Conservation (phyloP, 2,888 invertebrate species). For the Macrophya alboannulata region DNA sequence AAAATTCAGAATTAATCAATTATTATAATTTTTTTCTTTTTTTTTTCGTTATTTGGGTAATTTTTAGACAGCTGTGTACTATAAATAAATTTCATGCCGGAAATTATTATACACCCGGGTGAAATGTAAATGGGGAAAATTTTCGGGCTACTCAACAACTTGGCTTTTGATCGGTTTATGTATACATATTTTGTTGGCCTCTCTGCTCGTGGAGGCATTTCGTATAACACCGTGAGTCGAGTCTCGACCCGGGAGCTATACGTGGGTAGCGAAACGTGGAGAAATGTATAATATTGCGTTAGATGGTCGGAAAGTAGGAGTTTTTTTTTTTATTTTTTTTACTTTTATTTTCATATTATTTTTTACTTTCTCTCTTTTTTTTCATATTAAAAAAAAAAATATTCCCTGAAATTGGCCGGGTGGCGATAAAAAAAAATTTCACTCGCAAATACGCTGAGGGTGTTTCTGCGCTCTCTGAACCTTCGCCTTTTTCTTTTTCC, state of each 20-base stretch:
- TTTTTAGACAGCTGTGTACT: neutral
- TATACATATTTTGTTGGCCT: slow-evolving; percentile 10
- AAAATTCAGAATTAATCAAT: neutral
- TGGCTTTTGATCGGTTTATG: slow-evolving; percentile 47
- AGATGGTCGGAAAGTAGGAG: neutral
- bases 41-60: neutral
- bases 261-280: neutral
- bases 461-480: neutral
- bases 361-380: neutral
- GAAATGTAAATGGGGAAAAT: slow-evolving; percentile 26
- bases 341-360: neutral
- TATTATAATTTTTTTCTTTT: neutral
- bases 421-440: slow-evolving; percentile 34
- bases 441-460: slow-evolving; percentile 29
- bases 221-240: slow-evolving; percentile 2
- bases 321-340: neutral
- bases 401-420: neutral
- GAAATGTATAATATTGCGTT: neutral
- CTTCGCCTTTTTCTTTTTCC: slow-evolving; percentile 42
- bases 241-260: neutral
- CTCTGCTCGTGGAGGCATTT: neutral
- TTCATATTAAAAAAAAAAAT: neutral
- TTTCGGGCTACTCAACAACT: slow-evolving; percentile 12
- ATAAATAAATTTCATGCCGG: neutral
- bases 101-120: neutral